Evolutionary conservation across 2,797 vertebrate species (phyloP), one percentile per base, ranked within the genome.

Genomic region (Hippoglossus hippoglossus): DNA sequence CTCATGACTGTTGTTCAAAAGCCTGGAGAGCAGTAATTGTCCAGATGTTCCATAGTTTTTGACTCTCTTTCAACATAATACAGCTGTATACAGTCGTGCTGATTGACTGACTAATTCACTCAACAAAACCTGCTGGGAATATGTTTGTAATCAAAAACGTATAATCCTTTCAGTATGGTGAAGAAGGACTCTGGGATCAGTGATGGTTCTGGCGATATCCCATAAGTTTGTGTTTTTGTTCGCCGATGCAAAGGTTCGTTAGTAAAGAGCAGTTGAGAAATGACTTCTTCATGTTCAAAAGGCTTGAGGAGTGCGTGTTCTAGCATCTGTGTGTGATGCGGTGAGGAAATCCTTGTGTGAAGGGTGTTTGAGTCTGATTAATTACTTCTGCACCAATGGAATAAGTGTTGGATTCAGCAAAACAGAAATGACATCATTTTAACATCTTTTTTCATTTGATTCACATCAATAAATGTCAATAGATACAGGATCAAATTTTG

Each of bases 31-130:
- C 77, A 83, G 75, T 86, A 89, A 91, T 85, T 80, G 81, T 82
- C 86, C 93, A 92, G 90, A 91, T 92, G 90, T 86, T 87, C 82
- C 67, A 49, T 66, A 74, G 71, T 74, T 81, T 16, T 22, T 80
- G 83, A 83, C 77, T 79, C 64, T 73, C 77, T 84, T 85, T 89
- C 83, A 87, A 87, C 88, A 81, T 86, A 73, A 91, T 82, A 67
- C 86, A 87, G 83, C 86, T 87, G 84, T 84, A 70, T 79, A 83
- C 80, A 83, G 81, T 63, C 75, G 56, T 71, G 69, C 81, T 90
- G 89, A 92, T 82, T 87, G 90, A 90, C 87, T 87, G 80, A 71
- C 84, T 89, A 81, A 85, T 87, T 86, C 81, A 64, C 58, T 88
- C 72, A 79, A 81, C 82, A 55, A 61, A 86, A 79, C 71, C 88